Percentiles rank a stretch among this genome's conserved stretches.
Conservation (phyloP, 2,888 invertebrate genomes). For the Mylabris sibirica region DNA sequence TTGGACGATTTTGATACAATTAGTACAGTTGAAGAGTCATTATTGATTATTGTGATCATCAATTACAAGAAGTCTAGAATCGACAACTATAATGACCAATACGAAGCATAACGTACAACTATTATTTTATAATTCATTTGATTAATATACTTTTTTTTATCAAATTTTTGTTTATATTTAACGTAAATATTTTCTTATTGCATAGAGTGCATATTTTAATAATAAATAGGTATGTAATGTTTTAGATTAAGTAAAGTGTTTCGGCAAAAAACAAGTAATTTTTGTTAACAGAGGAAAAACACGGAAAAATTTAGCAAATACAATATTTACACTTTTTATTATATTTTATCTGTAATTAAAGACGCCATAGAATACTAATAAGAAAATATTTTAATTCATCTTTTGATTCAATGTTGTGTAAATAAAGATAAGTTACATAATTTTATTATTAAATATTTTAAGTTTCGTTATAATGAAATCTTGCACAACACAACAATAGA, state of each 20-base stretch:
- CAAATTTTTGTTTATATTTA: neutral
- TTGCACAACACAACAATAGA: neutral
- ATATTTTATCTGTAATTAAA: neutral
- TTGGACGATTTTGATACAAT: neutral
- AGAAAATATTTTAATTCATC: neutral
- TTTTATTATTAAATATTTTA: neutral
- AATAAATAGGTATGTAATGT: neutral
- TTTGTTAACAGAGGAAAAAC: neutral
- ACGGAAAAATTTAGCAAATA: neutral
- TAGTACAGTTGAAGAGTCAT: neutral
- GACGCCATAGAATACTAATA: neutral
- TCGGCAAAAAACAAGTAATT: neutral
- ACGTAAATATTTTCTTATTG: slow-evolving; percentile 3
- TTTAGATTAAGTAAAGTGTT: slow-evolving; percentile 2
- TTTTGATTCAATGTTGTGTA: neutral
- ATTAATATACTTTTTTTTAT: neutral
- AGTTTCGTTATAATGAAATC: neutral
- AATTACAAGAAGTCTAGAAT: neutral
- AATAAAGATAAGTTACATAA: neutral
- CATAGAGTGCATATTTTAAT: neutral
- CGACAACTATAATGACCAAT: neutral
- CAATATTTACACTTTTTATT: slow-evolving; percentile 6
- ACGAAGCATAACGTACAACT: no score
- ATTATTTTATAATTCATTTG: no score
- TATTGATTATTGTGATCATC: neutral